A percentile compares a stretch with the other conserved stretches of the same genome.
Evolutionary conservation across 2,797 vertebrate genomes (phyloP).

Genomic region (Lateolabrax maculatus): DNA sequence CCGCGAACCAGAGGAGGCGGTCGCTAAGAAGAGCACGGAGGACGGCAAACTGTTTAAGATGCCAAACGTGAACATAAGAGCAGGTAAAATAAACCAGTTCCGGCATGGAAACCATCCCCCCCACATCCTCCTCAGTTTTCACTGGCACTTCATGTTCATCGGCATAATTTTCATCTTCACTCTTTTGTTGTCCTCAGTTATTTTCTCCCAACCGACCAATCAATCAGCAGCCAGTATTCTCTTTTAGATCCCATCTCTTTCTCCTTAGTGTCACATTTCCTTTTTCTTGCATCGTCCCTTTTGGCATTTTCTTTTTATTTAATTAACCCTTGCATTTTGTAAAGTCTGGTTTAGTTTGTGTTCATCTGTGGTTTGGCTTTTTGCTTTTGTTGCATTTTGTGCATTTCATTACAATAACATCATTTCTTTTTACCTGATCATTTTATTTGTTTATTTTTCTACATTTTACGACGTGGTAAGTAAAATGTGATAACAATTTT

Average conservation of each 20-base stretch:
- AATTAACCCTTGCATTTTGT: constrained; percentile 68
- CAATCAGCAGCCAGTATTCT: constrained; percentile 25
- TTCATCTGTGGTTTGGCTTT: constrained; percentile 22
- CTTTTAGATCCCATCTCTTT: constrained; percentile 31
- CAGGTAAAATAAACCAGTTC: constrained; percentile 83
- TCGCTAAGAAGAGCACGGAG: constrained; percentile 57
- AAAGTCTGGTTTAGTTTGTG: constrained; percentile 15
- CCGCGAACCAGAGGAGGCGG: constrained; percentile 60
- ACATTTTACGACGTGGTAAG: constrained; percentile 50
- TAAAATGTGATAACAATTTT: neutral
- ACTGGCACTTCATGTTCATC: constrained; percentile 62
- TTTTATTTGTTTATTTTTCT: constrained; percentile 8
- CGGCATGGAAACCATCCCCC: constrained; percentile 63
- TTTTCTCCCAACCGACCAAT: constrained; percentile 31
- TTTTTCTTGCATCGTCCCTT: constrained; percentile 51
- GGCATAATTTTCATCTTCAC: constrained; percentile 48
- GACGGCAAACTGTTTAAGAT: constrained; percentile 71
- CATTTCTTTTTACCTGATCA: constrained; percentile 18
- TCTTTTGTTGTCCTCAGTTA: constrained; percentile 50
- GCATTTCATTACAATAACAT: constrained; percentile 43
- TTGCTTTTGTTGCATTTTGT: constrained; percentile 62
- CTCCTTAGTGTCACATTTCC: constrained; percentile 34
- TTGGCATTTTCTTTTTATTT: constrained; percentile 53
- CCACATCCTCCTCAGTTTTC: constrained; percentile 59
- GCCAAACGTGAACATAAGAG: constrained; percentile 77